Percentiles rank a stretch among this genome's conserved stretches.
phyloP scores from a whole-genome alignment of 2,888 invertebrate species.

The Drosophila cyrtoloma region DNA sequence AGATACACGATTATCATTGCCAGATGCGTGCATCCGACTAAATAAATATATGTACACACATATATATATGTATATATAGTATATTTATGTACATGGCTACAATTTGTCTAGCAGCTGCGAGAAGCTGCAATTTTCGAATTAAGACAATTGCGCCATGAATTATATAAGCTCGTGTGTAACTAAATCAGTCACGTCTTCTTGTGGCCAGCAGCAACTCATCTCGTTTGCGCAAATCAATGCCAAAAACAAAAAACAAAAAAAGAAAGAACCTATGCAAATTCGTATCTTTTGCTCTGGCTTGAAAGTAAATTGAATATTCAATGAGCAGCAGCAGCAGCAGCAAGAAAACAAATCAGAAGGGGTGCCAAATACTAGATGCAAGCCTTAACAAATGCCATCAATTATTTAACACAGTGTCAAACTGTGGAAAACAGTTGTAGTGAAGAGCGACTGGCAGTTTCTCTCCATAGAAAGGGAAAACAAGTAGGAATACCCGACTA shows the following conservation, averaged over 20 bases:
- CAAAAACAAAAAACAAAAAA: conserved; percentile 22
- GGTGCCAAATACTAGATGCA: neutral
- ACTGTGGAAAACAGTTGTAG: conserved; percentile 9
- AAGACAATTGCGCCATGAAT: conserved; percentile 77
- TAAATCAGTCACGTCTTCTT: conserved; percentile 20
- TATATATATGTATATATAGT: neutral
- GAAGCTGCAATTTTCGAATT: conserved; percentile 78
- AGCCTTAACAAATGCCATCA: conserved; percentile 53
- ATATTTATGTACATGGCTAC: conserved; percentile 48
- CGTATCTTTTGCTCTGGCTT: conserved; percentile 15
- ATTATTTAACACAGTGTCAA: conserved; percentile 61
- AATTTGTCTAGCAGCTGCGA: conserved; percentile 69
- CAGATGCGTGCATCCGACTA: conserved; percentile 50
- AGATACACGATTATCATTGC: conserved; percentile 54
- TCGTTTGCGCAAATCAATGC: conserved; percentile 53
- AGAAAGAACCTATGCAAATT: conserved; percentile 49
- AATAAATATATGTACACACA: conserved; percentile 33
- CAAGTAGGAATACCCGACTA: neutral
- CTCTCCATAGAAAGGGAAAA: neutral
- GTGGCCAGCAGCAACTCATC: conserved; percentile 1
- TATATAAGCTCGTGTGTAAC: conserved; percentile 38
- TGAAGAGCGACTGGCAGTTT: conserved; percentile 16
- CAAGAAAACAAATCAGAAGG: neutral
- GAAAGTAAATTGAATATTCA: conserved; percentile 75
- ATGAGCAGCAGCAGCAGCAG: conserved; percentile 38